A percentile compares a stretch with the other conserved stretches of the same genome.
These are phyloP conservation scores for Otolemur garnettii DNA, from an alignment of 2,113 vertebrate genomes.

Conservation along the genomic window DNA sequence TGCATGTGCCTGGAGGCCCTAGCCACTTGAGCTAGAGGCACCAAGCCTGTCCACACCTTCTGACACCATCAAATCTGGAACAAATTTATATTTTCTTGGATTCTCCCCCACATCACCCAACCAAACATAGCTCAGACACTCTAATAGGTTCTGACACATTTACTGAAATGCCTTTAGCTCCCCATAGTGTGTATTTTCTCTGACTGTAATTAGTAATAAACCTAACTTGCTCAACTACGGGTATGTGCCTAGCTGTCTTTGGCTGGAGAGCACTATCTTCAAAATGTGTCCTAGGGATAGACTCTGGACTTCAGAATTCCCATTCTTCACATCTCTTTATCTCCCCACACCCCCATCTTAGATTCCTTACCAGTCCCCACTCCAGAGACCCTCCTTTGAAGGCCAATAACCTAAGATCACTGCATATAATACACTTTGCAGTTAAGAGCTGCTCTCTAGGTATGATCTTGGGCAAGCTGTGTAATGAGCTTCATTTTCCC, in stretches of 20 bases:
- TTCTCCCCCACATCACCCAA: background rate
- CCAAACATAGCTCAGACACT: background rate
- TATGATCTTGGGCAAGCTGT: conserved; percentile 12
- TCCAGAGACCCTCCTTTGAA: conserved; percentile 6
- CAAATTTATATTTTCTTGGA: background rate
- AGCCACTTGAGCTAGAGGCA: too few relatives aligned
- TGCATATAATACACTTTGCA: background rate
- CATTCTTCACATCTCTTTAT: background rate
- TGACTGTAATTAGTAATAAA: background rate
- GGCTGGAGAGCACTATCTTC: background rate
- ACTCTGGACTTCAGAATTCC: background rate
- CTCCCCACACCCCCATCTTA: background rate
- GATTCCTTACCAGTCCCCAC: background rate
- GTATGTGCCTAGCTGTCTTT: background rate
- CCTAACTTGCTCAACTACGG: background rate
- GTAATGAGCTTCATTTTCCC: background rate
- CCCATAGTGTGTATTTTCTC: background rate
- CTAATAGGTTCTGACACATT: background rate
- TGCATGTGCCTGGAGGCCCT: too few relatives aligned
- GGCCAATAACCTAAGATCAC: background rate
- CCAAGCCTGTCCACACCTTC: background rate
- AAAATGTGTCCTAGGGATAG: background rate
- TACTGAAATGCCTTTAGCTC: background rate
- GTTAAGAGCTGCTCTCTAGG: background rate
- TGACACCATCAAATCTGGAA: background rate